A percentile compares a stretch with the other conserved stretches of the same genome.
phyloP scores from a whole-genome alignment of 2,797 vertebrate species.

The Peromyscus aztecus region DNA sequence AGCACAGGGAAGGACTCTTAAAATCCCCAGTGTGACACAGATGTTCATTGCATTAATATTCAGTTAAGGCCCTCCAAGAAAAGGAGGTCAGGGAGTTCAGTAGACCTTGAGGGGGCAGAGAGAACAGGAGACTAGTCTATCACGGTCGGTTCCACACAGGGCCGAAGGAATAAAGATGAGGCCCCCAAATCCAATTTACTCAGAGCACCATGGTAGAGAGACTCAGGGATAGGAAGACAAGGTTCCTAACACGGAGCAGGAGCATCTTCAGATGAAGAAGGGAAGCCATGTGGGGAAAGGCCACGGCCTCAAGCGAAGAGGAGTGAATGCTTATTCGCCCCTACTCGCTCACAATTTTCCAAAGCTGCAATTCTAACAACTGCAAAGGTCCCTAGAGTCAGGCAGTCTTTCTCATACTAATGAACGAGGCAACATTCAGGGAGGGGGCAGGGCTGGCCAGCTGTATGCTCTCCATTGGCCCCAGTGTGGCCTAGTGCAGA shows the following conservation, averaged over 20 bases:
- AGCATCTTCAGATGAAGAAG: not conserved
- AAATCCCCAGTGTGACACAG: conserved; percentile 1
- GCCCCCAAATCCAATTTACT: not conserved
- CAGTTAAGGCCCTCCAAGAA: conserved; percentile 40
- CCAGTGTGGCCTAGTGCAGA: no score
- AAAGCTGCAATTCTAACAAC: conserved; percentile 32
- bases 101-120: conserved; percentile 36
- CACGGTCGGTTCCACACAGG: not conserved
- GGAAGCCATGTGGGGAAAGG: not conserved
- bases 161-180: conserved; percentile 51
- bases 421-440: rapidly evolving
- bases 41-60: conserved; percentile 45
- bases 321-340: not conserved
- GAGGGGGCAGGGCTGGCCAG: not conserved
- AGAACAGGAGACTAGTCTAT: not conserved
- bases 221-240: not conserved
- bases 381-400: not conserved
- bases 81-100: not conserved
- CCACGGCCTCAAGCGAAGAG: not conserved
- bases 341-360: conserved; percentile 3
- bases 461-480: not conserved
- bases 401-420: not conserved
- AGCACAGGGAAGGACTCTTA: not conserved
- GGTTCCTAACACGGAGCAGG: not conserved
- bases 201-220: not conserved